phyloP scores from a whole-genome alignment of 2,888 invertebrate species.

The Watsonalla binaria region DNA sequence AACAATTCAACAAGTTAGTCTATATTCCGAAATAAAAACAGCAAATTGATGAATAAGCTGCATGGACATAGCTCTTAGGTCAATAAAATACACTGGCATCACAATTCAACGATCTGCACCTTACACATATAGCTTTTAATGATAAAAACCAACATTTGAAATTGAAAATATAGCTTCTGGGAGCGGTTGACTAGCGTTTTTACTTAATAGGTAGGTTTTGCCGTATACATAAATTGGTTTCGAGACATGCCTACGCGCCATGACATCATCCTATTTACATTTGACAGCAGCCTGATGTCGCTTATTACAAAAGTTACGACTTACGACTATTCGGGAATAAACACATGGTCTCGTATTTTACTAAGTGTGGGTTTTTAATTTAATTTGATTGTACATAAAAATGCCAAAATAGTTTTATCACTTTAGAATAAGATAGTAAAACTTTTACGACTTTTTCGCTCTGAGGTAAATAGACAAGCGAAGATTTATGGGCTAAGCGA shows the following conservation, averaged over 20 bases:
- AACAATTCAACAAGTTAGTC: no score
- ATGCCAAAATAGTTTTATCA: neutral
- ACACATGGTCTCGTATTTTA: neutral
- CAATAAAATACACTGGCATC: no score
- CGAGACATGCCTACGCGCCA: conserved; percentile 2
- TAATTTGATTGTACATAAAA: neutral
- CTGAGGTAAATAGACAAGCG: neutral
- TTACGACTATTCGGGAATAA: neutral
- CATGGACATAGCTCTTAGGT: no score
- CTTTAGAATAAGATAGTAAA: neutral
- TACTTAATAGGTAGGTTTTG: neutral
- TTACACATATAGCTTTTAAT: neutral
- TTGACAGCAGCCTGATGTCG: neutral
- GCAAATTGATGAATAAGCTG: no score
- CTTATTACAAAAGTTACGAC: neutral
- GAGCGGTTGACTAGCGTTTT: neutral
- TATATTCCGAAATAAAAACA: no score
- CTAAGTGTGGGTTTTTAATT: neutral
- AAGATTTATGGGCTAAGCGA: conserved; percentile 6
- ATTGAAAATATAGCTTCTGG: neutral
- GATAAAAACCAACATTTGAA: neutral
- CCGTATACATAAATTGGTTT: neutral
- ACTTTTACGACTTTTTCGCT: neutral
- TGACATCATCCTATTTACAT: conserved; percentile 12
- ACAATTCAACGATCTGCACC: neutral